A percentile compares a stretch with the other conserved stretches of the same genome.
phyloP scores from a whole-genome alignment of 2,113 vertebrate genomes.

The Ammodytes marinus region DNA sequence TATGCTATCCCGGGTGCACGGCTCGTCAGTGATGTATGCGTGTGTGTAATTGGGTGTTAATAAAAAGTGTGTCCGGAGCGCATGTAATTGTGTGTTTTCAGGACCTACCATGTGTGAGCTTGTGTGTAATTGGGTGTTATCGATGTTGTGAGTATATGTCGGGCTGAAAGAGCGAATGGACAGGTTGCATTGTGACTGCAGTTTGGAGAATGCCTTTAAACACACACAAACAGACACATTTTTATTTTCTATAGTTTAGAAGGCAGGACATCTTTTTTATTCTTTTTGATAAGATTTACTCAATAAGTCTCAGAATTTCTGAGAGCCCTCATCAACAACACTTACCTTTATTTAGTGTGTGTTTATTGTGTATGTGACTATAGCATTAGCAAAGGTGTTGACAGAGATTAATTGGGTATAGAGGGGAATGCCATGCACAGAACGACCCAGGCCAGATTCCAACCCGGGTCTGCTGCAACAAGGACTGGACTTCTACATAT shows the following conservation, averaged over 20 bases:
- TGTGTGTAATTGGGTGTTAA: slow-evolving; percentile 89
- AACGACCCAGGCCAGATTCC: too few species aligned
- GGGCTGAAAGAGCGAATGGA: slow-evolving; percentile 70
- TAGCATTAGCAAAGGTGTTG: not conserved
- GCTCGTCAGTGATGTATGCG: slow-evolving; percentile 83
- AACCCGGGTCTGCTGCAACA: too few species aligned
- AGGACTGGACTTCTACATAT: not conserved
- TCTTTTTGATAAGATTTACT: not conserved
- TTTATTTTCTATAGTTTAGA: not conserved
- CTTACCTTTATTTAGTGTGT: not conserved
- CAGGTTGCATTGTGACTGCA: slow-evolving; percentile 67
- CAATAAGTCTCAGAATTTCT: not conserved
- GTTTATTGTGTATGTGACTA: not conserved
- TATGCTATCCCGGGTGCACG: slow-evolving; percentile 57
- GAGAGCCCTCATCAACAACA: not conserved
- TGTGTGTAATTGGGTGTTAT: slow-evolving; percentile 87
- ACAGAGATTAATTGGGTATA: too few species aligned
- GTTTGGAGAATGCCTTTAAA: slow-evolving; percentile 46
- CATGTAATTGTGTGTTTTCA: slow-evolving; percentile 87
- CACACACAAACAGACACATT: slow-evolving; percentile 7
- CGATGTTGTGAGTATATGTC: slow-evolving; percentile 82
- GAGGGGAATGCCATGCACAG: too few species aligned
- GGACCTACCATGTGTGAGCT: slow-evolving; percentile 79
- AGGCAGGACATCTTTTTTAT: not conserved
- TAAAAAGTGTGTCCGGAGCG: slow-evolving; percentile 87